A percentile compares a stretch with the other conserved stretches of the same genome.
These are phyloP conservation scores for Acipenser transmontanus DNA, from an alignment of 2,797 vertebrate species.

Conservation along the genomic window DNA sequence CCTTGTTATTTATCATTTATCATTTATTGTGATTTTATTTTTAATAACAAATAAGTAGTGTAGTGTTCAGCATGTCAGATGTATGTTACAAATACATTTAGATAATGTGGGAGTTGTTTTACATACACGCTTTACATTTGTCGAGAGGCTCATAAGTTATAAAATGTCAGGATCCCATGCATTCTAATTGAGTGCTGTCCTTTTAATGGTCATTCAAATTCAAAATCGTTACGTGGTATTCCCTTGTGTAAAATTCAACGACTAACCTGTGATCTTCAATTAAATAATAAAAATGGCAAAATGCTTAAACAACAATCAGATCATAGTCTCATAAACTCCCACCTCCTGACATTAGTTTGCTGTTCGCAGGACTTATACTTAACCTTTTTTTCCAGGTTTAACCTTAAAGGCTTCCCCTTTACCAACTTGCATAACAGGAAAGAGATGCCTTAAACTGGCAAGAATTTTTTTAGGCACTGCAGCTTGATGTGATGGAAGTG, in stretches of 20 bases:
- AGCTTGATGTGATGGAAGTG: too few species aligned
- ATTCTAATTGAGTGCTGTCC: slow-evolving; percentile 76
- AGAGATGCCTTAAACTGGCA: too few species aligned
- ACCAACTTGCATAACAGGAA: too few species aligned
- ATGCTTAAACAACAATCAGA: slow-evolving; percentile 70
- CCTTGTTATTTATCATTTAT: slow-evolving; percentile 41
- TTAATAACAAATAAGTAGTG: slow-evolving; percentile 43
- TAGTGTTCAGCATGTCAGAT: slow-evolving; percentile 51
- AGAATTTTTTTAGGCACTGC: too few species aligned
- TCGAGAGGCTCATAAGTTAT: slow-evolving; percentile 69
- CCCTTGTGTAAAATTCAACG: slow-evolving; percentile 54
- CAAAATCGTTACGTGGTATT: slow-evolving; percentile 65
- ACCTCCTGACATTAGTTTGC: slow-evolving; percentile 22
- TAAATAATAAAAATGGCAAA: slow-evolving; percentile 70
- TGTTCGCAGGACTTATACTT: too few species aligned
- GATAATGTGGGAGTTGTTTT: slow-evolving; percentile 32
- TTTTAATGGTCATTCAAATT: slow-evolving; percentile 71
- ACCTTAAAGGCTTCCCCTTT: too few species aligned
- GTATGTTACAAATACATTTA: slow-evolving; percentile 10
- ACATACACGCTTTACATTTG: slow-evolving; percentile 57
- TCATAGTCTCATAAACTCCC: slow-evolving; percentile 52
- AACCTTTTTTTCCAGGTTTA: too few species aligned
- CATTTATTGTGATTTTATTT: slow-evolving; percentile 48
- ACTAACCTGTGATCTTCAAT: slow-evolving; percentile 69
- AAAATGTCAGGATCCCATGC: slow-evolving; percentile 72